Conservation (phyloP, 2,888 invertebrate genomes). For the Ganaspis brasiliensis region DNA sequence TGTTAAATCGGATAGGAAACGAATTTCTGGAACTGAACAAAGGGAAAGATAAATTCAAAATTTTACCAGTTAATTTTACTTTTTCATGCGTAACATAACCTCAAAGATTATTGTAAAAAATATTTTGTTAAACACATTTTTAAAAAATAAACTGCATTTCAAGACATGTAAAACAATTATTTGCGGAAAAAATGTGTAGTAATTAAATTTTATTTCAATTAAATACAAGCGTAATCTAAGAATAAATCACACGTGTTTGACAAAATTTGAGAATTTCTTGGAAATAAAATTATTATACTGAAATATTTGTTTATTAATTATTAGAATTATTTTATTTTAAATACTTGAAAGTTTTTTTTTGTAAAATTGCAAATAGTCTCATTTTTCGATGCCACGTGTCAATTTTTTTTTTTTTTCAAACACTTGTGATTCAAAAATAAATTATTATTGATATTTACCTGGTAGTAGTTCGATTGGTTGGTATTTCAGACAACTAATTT, state of each 20-base stretch:
- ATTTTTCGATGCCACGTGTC: slow-evolving; percentile 36
- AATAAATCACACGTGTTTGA: too few relatives aligned
- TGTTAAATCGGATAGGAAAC: too few relatives aligned
- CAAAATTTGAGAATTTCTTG: too few relatives aligned
- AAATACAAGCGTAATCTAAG: too few relatives aligned
- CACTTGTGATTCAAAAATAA: background rate
- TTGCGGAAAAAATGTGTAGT: too few relatives aligned
- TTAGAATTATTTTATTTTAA: too few relatives aligned
- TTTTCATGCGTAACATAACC: background rate
- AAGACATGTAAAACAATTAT: background rate
- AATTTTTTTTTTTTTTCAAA: background rate
- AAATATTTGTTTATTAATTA: too few relatives aligned
- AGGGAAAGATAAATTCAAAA: slow-evolving; percentile 2
- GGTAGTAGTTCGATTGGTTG: background rate
- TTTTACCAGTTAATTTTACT: background rate
- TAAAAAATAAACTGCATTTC: background rate
- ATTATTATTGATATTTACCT: background rate
- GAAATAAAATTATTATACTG: too few relatives aligned
- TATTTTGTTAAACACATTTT: background rate
- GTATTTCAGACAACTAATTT: background rate
- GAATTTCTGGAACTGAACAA: too few relatives aligned
- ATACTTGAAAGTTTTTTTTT: background rate
- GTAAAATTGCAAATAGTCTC: background rate
- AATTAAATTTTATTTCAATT: too few relatives aligned
- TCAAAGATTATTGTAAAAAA: background rate